Evolutionary conservation across 2,888 invertebrate species (phyloP).

Genomic region (Euphydryas editha): DNA sequence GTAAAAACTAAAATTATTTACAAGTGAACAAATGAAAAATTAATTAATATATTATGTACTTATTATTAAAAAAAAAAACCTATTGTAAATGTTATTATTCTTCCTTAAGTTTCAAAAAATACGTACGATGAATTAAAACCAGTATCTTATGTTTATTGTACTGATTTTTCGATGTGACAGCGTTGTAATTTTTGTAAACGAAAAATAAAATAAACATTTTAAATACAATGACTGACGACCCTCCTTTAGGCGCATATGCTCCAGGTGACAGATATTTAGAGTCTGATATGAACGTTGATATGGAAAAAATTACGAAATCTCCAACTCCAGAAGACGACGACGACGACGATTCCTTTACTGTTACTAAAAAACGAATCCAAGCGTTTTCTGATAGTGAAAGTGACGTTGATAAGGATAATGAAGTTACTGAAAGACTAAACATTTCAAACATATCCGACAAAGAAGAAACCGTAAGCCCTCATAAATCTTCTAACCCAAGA

Average conservation of each 20-base stretch:
- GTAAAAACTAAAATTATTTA: no score
- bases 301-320: constrained; percentile 38
- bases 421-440: constrained; percentile 21
- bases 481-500: constrained; percentile 18
- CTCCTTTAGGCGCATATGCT: neutral
- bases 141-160: no score
- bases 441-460: constrained; percentile 30
- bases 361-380: constrained; percentile 52
- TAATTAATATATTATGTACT: no score
- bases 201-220: neutral
- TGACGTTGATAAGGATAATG: constrained; percentile 52
- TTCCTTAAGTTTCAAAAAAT: no score
- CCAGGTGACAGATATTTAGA: neutral
- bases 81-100: no score
- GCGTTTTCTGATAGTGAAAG: constrained; percentile 62
- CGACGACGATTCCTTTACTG: constrained; percentile 38
- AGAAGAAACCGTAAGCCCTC: constrained; percentile 28
- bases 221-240: neutral
- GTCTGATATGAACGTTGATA: neutral
- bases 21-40: no score
- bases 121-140: neutral
- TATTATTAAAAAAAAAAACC: no score
- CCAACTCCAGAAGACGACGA: constrained; percentile 46
- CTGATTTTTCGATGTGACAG: no score
- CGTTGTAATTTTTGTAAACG: neutral